These are phyloP conservation scores for Oryzias sinensis DNA, from an alignment of 2,797 vertebrate species.

Conservation along the genomic window DNA sequence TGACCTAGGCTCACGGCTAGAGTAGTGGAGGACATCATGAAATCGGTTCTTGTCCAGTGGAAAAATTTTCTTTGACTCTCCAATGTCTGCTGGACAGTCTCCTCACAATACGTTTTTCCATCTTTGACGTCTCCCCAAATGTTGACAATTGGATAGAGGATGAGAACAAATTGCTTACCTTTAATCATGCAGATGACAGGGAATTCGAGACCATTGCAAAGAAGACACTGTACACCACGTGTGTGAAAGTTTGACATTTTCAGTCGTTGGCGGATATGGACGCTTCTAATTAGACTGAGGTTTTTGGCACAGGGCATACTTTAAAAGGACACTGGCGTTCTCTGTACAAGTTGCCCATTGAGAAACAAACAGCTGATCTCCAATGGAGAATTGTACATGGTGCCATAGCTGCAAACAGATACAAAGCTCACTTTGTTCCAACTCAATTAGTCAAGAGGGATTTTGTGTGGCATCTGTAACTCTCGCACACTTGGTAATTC, in stretches of 20 bases:
- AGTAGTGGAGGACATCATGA: too few species aligned
- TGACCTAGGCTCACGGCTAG: too few species aligned
- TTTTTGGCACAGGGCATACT: not conserved
- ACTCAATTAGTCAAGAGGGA: not conserved
- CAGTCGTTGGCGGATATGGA: not conserved
- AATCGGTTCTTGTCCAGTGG: too few species aligned
- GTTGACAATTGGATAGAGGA: not conserved
- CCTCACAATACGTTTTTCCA: too few species aligned
- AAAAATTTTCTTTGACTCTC: too few species aligned
- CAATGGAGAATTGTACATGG: not conserved
- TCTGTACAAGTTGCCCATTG: not conserved
- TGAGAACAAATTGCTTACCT: not conserved
- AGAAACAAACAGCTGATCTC: not conserved
- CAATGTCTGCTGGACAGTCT: too few species aligned
- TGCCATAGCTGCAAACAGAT: conserved; percentile 2
- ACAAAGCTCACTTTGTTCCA: conserved; percentile 2
- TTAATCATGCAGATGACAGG: not conserved
- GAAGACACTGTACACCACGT: not conserved
- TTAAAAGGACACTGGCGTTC: not conserved
- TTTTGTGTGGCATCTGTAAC: not conserved
- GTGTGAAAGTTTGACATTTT: not conserved
- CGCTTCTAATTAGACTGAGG: not conserved
- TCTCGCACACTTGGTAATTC: not conserved
- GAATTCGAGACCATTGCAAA: not conserved
- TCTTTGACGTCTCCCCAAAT: not conserved